phyloP scores from a whole-genome alignment of 2,113 vertebrate genomes.

The Plecotus auritus region DNA sequence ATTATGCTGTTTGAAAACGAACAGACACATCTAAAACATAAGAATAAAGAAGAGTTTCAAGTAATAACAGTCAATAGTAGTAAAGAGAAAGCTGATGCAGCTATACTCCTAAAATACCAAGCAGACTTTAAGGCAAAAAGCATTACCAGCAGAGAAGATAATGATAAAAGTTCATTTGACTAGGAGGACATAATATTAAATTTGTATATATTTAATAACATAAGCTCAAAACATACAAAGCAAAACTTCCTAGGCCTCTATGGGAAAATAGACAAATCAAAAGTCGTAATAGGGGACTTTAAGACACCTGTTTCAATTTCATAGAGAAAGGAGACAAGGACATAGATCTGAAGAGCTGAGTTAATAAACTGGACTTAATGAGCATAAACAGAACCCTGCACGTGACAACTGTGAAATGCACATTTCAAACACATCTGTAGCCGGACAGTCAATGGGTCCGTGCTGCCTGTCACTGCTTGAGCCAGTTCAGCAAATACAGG shows the following conservation, averaged over 20 bases:
- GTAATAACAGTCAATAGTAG: not conserved
- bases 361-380: not conserved
- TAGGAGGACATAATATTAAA: not conserved
- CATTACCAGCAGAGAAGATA: not conserved
- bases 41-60: not conserved
- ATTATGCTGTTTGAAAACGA: not conserved
- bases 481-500: too few species aligned
- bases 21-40: not conserved
- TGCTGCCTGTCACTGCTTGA: too few species aligned
- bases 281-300: not conserved
- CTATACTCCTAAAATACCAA: not conserved
- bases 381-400: not conserved
- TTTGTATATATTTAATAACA: not conserved
- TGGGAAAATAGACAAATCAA: not conserved
- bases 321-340: not conserved
- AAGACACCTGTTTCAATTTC: not conserved
- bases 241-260: not conserved
- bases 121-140: not conserved
- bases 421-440: not conserved
- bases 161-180: not conserved
- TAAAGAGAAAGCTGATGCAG: not conserved
- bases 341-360: not conserved
- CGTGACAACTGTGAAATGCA: not conserved
- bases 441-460: too few species aligned
- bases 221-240: not conserved